Evolutionary conservation across 1,140 invertebrate genomes (phyloP), one percentile per base, ranked within the genome.

Genomic region (Euwallacea fornicatus): DNA sequence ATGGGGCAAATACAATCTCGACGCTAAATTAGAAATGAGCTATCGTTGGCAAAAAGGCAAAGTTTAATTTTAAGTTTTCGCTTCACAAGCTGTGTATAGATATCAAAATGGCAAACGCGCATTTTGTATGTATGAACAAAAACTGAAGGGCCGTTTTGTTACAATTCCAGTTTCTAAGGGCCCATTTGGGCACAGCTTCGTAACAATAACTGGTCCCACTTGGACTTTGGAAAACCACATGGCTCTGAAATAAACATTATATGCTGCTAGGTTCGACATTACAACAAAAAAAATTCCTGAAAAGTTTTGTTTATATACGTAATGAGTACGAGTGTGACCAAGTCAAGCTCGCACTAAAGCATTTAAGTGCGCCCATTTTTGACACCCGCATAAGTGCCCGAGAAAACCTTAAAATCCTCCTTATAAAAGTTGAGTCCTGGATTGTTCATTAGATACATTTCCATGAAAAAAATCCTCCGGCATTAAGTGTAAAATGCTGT

Each of bases 71-170:
- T 46, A 33, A 66, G 55, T 66, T 66, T 66, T 66, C 21, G 3
- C 10, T 58, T 58, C 53, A 7, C 8, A 47, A 50, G 42, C n/a
- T 2, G 60, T 33, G 21, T 33, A 15, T 9, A 16, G n/a, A 42
- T 59, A 71, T 60, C 56, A 56, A 71, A 71, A 53, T 66, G 63
- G 69, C 54, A 64, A 71, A 71, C 46, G 69, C 56, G 62, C 69
- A 71, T 71, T 71, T 54, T 59, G 69, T 71, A 71, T 71, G 69
- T 71, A 71, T 71, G 69, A 71, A 66, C 69, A 71, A 71, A 71
- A 71, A 71, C 69, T 71, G 53, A 71, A 71, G 69, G n/a, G 69
- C 63, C 69, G 69, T 71, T 71, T 65, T 71, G 63, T 66, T 71
- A 66, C 69, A 71, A 66, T 71, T 71, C 54, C 43, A 16, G 63